A percentile compares a stretch with the other conserved stretches of the same genome.
phyloP scores from a whole-genome alignment of 2,888 invertebrate species.

The Ophion ventricosus region DNA sequence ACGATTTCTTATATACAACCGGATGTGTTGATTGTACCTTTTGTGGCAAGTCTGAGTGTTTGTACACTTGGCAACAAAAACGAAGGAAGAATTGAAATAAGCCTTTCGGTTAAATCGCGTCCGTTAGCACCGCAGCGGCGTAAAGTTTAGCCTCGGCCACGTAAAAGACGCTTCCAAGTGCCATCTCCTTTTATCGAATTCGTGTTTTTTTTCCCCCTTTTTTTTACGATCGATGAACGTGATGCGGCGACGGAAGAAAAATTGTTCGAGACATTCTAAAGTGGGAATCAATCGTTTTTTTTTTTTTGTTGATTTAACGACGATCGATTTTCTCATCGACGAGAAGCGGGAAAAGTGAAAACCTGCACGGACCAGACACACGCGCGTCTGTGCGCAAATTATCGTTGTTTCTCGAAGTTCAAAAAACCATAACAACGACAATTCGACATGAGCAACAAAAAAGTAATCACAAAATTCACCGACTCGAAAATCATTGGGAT shows the following conservation, averaged over 20 bases:
- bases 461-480: background rate
- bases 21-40: background rate
- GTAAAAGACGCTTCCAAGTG: background rate
- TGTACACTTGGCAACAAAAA: too few relatives aligned
- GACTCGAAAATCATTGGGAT: background rate
- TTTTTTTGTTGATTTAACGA: background rate
- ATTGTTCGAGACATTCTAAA: slow-evolving; percentile 7
- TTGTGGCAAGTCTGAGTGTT: background rate
- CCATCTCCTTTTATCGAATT: background rate
- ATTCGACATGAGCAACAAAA: background rate
- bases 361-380: background rate
- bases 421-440: slow-evolving; percentile 14
- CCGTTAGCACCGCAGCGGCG: too few relatives aligned
- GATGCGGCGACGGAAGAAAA: background rate
- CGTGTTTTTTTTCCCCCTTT: background rate
- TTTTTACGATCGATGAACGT: background rate
- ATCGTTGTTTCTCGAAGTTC: slow-evolving; percentile 11
- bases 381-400: slow-evolving; percentile 42
- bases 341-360: background rate
- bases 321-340: background rate
- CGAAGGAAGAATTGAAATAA: too few relatives aligned
- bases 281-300: slow-evolving; percentile 1
- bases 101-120: too few relatives aligned
- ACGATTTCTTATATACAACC: background rate
- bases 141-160: too few relatives aligned